Evolutionary conservation across 30 jellyfish, hydroid and myxozoan species (phyloP).

Genomic region (Pelagia noctiluca): DNA sequence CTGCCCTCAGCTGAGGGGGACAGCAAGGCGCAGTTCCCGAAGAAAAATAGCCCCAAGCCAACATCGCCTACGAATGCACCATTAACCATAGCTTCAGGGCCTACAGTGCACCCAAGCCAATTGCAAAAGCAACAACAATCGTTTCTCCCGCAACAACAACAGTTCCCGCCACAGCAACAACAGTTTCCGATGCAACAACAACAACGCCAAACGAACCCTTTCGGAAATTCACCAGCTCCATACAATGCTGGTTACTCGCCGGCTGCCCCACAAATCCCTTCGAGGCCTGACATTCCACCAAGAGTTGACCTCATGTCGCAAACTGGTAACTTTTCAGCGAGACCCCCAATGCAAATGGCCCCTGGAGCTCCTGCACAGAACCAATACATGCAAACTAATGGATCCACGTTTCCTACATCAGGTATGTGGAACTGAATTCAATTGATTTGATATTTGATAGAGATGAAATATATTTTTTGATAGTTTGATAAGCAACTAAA

Average conservation of each 20-base stretch:
- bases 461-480: too few species aligned
- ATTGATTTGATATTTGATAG: too few species aligned
- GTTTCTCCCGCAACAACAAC: conserved; percentile 6
- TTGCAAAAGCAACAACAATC: conserved; percentile 20
- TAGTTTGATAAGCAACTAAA: too few species aligned
- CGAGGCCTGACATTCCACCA: conserved; percentile 67
- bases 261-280: conserved; percentile 41
- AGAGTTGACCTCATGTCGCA: conserved; percentile 48
- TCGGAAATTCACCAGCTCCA: conserved; percentile 43
- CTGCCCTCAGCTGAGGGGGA: conserved; percentile 68
- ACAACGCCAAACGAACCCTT: conserved; percentile 46
- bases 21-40: conserved; percentile 48
- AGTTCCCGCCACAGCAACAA: conserved; percentile 43
- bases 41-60: conserved; percentile 43
- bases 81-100: conserved; percentile 52
- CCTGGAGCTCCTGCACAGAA: conserved; percentile 38
- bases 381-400: conserved; percentile 45
- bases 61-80: conserved; percentile 32
- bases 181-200: neutral
- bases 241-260: conserved; percentile 48
- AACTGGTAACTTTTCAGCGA: conserved; percentile 6
- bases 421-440: too few species aligned
- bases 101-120: conserved; percentile 31
- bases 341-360: conserved; percentile 29
- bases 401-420: conserved; percentile 26